Base-by-base conservation (phyloP, 2,888 invertebrate species). In the Selenia dentaria region DNA sequence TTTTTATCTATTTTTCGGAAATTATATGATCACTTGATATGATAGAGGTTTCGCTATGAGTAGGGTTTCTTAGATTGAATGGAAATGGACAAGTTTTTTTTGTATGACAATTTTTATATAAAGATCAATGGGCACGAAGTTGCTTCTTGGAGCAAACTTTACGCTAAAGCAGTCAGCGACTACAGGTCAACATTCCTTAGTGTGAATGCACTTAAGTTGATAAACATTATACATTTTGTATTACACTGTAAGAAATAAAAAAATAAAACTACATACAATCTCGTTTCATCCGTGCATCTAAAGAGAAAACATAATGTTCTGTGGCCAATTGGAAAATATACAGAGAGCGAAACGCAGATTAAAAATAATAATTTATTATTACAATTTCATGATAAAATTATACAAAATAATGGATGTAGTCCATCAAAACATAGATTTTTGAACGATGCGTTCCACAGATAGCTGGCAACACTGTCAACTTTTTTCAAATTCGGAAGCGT, bases 271-370 rank as follows among this genome's bases (percentile, higher is more conserved):
- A n/a, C n/a, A n/a, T n/a, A 18, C 2, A 31, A 29, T 29, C 31
- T 42, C 18, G 11, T 28, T 33, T 18, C 5, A 27, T 31, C n/a
- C 10, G 29, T 24, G 29, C 27, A 10, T 22, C 2, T 12, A 2
- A 27, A 12, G 3, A 22, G 27, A n/a, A n/a, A n/a, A n/a, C n/a
- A 29, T 5, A 28, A 38, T 32, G 11, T 60, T 28, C 24, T 41
- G 50, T 34, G 44, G 51, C 44, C 57, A 58, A 62, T 54, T 48
- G 10, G 26, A 45, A 54, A 51, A 37, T 51, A 42, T 34, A 66
- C 65, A 71, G 70, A 72, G 70, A 69, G 59, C 47, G 50, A 45
- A 57, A 63, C 29, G 26, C 13, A 53, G 61, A 24, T 51, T 61
- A 62, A 48, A 35, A 36, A 25, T 41, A 48, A 64, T 61, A 70